Base-by-base conservation (phyloP, 1,140 invertebrate species). In the Procambarus clarkii region DNA sequence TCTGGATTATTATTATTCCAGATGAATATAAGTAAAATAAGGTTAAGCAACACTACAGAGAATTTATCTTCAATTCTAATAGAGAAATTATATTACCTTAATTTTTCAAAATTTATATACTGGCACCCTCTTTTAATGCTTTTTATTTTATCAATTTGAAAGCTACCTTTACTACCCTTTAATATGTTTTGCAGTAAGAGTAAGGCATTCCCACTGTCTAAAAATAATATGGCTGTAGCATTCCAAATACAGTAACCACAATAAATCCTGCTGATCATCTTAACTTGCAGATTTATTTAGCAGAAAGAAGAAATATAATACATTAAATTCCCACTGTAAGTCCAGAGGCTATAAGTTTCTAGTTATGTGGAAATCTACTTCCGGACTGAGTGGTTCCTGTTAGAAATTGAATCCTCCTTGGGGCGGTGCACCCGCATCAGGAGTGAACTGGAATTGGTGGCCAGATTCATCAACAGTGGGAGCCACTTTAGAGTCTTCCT, bases 401-500 rank as follows among this genome's bases (percentile, higher is more conserved):
- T 93, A 93, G 88, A 93, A 93, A 76, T 92, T 93, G 85, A 93
- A 93, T 46, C 92, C 92, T 60, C 92, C 92, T 87, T 93, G 90
- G 18, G 91, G 92, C n/a, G 92, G 91, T 50, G 91, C 92, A 54
- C 82, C 91, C 5, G 87, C 90, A 18, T 93, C 93, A 46, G 94
- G 93, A 85, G 93, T 94, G 93, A 95, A 95, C 92, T 95, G 94
- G 92, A 95, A 95, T 92, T 93, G 92, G 45, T 93, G 90, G 45
- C 96, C 96, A 92, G 96, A 96, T 44, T 96, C 95, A 92, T 98
- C 97, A 18, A 97, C 96, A 60, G 95, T 95, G 0, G 98, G 98
- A 45, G 97, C 97, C 18, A 98, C 95, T 79, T 96, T 96, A 15
- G 94, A 93, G 50, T 97, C 96, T 94, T 98, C 97, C 93, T 99